These are phyloP conservation scores for Rhipidura dahli DNA, from an alignment of 2,113 vertebrate species.

Conservation along the genomic window DNA sequence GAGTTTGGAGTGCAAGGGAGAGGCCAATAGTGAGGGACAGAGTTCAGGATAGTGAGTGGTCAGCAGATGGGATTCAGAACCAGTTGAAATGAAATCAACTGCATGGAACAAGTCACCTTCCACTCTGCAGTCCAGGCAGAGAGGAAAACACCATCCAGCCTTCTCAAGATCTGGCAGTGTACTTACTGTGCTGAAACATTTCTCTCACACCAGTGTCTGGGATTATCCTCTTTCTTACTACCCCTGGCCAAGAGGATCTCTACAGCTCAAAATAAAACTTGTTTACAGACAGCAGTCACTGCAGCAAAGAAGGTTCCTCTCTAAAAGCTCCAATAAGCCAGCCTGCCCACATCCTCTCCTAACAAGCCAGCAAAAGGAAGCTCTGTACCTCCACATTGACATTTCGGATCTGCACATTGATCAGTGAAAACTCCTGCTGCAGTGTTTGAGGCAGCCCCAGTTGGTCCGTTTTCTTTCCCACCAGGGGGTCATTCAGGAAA, in stretches of 20 bases:
- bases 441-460: conserved; percentile 89
- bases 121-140: not conserved
- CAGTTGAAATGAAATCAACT: not conserved
- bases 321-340: not conserved
- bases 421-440: conserved; percentile 97
- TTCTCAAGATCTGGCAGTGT: not conserved
- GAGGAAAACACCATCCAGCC: not conserved
- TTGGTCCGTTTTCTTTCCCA: conserved; percentile 77
- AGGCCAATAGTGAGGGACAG: not conserved
- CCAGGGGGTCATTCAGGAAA: conserved; percentile 56
- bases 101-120: not conserved
- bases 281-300: not conserved
- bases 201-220: not conserved
- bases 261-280: not conserved
- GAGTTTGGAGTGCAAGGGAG: not conserved
- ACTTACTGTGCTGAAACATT: not conserved
- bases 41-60: not conserved
- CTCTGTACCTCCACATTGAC: conserved; percentile 91
- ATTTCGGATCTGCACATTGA: conserved; percentile 97
- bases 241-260: not conserved
- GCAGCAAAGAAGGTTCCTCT: not conserved
- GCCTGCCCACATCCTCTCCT: not conserved
- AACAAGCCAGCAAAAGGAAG: not conserved
- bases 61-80: not conserved
- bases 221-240: not conserved